A percentile compares a stretch with the other conserved stretches of the same genome.
phyloP scores from a whole-genome alignment of 1,140 invertebrate species.

The Drosophila arawakana region DNA sequence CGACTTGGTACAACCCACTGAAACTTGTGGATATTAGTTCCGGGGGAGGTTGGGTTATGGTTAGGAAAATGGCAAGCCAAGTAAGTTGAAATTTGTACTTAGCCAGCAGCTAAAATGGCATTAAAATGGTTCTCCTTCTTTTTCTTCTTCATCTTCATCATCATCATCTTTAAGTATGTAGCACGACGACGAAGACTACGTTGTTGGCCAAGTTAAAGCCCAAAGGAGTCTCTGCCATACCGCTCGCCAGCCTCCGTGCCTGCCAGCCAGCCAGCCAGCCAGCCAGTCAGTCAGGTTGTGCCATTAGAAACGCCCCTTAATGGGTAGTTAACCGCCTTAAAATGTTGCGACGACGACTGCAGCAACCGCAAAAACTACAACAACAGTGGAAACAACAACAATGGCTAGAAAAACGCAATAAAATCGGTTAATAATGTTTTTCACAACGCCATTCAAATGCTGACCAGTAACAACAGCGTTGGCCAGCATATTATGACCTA shows the following conservation, averaged over 20 bases:
- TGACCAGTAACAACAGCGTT: conserved; percentile 47
- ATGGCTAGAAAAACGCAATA: conserved; percentile 62
- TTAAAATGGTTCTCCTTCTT: conserved; percentile 60
- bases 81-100: conserved; percentile 62
- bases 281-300: conserved; percentile 57
- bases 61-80: conserved; percentile 53
- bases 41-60: neutral
- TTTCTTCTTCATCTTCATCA: conserved; percentile 12
- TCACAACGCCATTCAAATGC: conserved; percentile 78
- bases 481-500: conserved; percentile 51
- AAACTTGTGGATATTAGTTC: neutral
- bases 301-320: conserved; percentile 81
- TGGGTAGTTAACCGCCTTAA: conserved; percentile 80
- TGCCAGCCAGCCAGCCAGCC: neutral
- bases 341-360: conserved; percentile 54
- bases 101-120: conserved; percentile 73
- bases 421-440: conserved; percentile 82
- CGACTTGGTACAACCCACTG: conserved; percentile 59
- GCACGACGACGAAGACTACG: conserved; percentile 55
- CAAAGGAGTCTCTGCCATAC: conserved; percentile 47
- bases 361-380: conserved; percentile 12
- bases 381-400: conserved; percentile 26
- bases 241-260: conserved; percentile 18
- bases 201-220: conserved; percentile 31
- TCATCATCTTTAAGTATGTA: conserved; percentile 58